Evolutionary conservation across 2,797 vertebrate species (phyloP).

Genomic region (Centroberyx gerrardi): DNA sequence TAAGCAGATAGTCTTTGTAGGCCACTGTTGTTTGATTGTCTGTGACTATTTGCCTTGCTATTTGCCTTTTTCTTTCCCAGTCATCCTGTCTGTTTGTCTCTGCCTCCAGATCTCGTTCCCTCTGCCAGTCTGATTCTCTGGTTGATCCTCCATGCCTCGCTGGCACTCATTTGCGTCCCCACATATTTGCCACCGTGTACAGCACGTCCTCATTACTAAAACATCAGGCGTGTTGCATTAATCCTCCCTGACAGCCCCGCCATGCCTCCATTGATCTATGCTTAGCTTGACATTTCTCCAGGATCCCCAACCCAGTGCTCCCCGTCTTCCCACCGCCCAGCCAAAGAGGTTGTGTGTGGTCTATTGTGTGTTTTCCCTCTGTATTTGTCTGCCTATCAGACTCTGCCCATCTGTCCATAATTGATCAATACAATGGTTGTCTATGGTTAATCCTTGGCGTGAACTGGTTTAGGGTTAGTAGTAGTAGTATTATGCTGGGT

Average conservation of each 20-base stretch:
- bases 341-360: too few species aligned
- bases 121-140: conserved; percentile 35
- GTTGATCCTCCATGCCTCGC: conserved; percentile 42
- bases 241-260: conserved; percentile 64
- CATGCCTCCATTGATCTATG: conserved; percentile 72
- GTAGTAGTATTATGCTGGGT: too few species aligned
- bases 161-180: conserved; percentile 45
- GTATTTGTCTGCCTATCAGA: conserved; percentile 20
- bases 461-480: too few species aligned
- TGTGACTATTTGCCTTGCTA: conserved; percentile 17
- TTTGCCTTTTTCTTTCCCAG: conserved; percentile 13
- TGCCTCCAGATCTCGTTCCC: conserved; percentile 41
- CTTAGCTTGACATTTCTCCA: conserved; percentile 75
- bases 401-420: conserved; percentile 7
- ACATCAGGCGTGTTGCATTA: conserved; percentile 71
- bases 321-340: conserved; percentile 15
- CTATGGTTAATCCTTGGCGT: too few species aligned
- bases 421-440: too few species aligned
- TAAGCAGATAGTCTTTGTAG: not conserved
- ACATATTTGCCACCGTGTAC: conserved; percentile 54
- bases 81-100: conserved; percentile 35
- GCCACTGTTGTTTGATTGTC: conserved; percentile 7
- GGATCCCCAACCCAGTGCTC: conserved; percentile 46
- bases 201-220: conserved; percentile 76
- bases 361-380: conserved; percentile 13